Evolutionary conservation across 2,888 invertebrate genomes (phyloP), one percentile per base, ranked within the genome.

Genomic region (Drosophila formosana): DNA sequence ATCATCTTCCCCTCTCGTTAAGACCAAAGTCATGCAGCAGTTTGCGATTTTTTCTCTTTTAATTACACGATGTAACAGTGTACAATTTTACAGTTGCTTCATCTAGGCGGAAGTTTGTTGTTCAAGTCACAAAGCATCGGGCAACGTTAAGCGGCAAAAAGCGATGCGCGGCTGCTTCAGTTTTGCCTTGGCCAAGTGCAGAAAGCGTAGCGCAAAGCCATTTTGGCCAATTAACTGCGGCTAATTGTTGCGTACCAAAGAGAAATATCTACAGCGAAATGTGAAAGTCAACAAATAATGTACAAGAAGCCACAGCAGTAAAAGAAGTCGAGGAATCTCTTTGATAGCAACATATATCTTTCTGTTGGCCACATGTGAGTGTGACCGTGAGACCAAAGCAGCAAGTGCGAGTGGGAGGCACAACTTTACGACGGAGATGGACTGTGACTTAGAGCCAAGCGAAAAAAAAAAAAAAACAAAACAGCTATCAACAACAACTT

Each of bases 191-290:
- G 49, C 53, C 62, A 68, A 86, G 87, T 80, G 89, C 85, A 86
- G 85, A 86, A 86, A 86, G 85, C 85, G 89, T 86, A 78, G 83
- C 88, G 66, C 75, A 81, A 85, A 76, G 73, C 75, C 77, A 73
- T 81, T 83, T 89, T 87, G 85, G 88, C 82, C 83, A 89, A 89
- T 84, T 84, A 89, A 78, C 80, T 84, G 82, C 70, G 76, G 89
- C 88, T 84, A 84, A 84, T 84, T 84, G 83, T 82, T 89, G 89
- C 89, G 72, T 75, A 81, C 77, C 70, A 71, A 39, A 62, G 60
- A 75, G 62, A 69, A 51, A 62, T 58, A 43, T 34, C 32, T 37
- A 47, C 47, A 47, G 18, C 57, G 37, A 64, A 63, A 63, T 63
- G 63, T 63, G 63, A 63, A 63, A 63, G 63, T 49, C 63, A 47